Evolutionary conservation across 2,113 vertebrate genomes (phyloP).

Genomic region (Myodes glareolus): DNA sequence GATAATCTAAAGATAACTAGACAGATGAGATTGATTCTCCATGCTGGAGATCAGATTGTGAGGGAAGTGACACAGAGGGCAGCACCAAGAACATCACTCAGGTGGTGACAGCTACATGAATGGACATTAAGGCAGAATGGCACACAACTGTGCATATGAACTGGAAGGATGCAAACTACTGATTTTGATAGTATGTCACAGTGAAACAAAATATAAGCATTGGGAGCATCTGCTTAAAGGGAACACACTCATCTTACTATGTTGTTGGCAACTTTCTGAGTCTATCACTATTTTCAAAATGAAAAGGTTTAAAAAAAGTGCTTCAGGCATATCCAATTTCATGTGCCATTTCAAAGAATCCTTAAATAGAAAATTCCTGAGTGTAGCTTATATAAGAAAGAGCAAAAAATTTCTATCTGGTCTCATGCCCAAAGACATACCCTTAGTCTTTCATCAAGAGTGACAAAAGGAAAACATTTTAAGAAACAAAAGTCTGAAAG

Average conservation of each 20-base stretch:
- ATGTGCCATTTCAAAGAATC: slow-evolving; percentile 64
- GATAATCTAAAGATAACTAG: background rate
- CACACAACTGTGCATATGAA: background rate
- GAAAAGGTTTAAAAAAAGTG: slow-evolving; percentile 57
- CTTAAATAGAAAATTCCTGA: slow-evolving; percentile 71
- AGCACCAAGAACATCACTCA: background rate
- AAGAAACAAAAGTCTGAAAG: slow-evolving; percentile 35
- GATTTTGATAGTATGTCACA: background rate
- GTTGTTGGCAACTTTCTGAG: slow-evolving; percentile 41
- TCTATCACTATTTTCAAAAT: slow-evolving; percentile 67
- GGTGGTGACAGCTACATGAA: background rate
- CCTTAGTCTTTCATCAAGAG: background rate
- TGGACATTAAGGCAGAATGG: background rate
- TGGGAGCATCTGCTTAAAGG: background rate
- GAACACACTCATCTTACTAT: background rate
- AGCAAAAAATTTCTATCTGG: background rate
- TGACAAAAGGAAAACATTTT: background rate
- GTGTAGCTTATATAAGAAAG: slow-evolving; percentile 46
- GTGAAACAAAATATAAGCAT: background rate
- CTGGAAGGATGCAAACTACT: background rate
- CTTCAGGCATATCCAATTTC: slow-evolving; percentile 70
- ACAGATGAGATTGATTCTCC: background rate
- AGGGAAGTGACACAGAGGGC: background rate
- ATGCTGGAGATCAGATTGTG: background rate
- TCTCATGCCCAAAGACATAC: background rate